These are phyloP conservation scores for Tachina grossa DNA, from an alignment of 2,888 invertebrate species.

Conservation along the genomic window DNA sequence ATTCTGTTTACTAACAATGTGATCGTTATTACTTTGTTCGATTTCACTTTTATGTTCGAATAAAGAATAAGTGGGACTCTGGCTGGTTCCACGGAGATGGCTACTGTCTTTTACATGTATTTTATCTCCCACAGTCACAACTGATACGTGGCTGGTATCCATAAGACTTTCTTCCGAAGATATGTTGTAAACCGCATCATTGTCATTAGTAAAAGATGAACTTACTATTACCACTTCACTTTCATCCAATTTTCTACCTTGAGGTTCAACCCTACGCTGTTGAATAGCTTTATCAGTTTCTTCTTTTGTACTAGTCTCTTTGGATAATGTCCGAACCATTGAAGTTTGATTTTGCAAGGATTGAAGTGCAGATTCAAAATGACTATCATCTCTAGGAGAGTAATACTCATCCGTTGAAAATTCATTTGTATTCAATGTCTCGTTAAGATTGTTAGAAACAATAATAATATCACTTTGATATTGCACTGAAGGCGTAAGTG, in stretches of 20 bases:
- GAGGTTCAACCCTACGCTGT: conserved; percentile 54
- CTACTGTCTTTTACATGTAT: conserved; percentile 90
- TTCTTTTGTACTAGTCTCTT: conserved; percentile 65
- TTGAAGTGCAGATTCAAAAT: conserved; percentile 84
- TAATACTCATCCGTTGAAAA: conserved; percentile 91
- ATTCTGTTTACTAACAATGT: conserved; percentile 51
- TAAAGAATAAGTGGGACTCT: conserved; percentile 50
- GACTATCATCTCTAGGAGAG: conserved; percentile 90
- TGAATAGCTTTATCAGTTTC: conserved; percentile 59
- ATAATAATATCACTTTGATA: conserved; percentile 88
- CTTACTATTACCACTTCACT: conserved; percentile 93
- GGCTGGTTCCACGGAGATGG: conserved; percentile 73
- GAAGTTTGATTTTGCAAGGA: conserved; percentile 79
- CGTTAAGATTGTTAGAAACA: conserved; percentile 90
- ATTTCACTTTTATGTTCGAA: conserved; percentile 58
- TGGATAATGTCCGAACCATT: conserved; percentile 79
- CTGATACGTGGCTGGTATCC: conserved; percentile 95
- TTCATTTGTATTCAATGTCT: conserved; percentile 85
- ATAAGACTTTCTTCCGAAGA: conserved; percentile 81
- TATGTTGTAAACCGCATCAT: conserved; percentile 86
- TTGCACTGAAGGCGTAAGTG: conserved; percentile 69
- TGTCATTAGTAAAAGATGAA: conserved; percentile 86
- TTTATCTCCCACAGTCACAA: conserved; percentile 93
- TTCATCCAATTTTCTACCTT: conserved; percentile 90
- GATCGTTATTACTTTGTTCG: conserved; percentile 56